These are phyloP conservation scores for Cynaeus angustus DNA, from an alignment of 2,888 invertebrate genomes.

Conservation along the genomic window DNA sequence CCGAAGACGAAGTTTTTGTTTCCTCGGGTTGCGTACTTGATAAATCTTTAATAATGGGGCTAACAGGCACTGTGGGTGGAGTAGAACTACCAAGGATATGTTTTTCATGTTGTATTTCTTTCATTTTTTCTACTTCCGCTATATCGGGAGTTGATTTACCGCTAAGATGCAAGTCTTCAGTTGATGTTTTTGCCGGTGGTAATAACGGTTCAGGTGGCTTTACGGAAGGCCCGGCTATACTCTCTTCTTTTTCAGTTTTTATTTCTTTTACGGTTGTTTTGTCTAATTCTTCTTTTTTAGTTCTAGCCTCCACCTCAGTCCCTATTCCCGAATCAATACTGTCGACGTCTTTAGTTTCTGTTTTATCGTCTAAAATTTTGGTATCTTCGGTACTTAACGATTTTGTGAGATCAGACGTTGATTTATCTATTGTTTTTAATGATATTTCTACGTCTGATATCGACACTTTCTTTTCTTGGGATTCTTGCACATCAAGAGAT, in stretches of 20 bases:
- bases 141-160: constrained; percentile 68
- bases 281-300: constrained; percentile 28
- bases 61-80: constrained; percentile 82
- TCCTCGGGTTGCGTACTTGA: constrained; percentile 44
- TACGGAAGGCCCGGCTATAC: constrained; percentile 56
- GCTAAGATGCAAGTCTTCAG: constrained; percentile 56
- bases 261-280: neutral
- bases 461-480: constrained; percentile 58
- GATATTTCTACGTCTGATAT: constrained; percentile 61
- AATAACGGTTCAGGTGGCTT: constrained; percentile 39
- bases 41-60: constrained; percentile 72
- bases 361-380: constrained; percentile 38
- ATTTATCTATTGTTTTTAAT: constrained; percentile 49
- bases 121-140: constrained; percentile 62
- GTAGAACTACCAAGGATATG: constrained; percentile 73
- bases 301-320: constrained; percentile 36
- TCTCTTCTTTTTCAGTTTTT: constrained; percentile 42
- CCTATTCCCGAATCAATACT: constrained; percentile 48
- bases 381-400: constrained; percentile 28
- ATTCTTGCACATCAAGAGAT: constrained; percentile 19
- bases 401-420: constrained; percentile 38
- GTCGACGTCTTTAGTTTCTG: constrained; percentile 48
- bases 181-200: constrained; percentile 34
- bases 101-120: constrained; percentile 64
- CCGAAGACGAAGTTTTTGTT: constrained; percentile 28